Conservation (phyloP, 2,888 invertebrate genomes). For the Parnassius glacialis region DNA sequence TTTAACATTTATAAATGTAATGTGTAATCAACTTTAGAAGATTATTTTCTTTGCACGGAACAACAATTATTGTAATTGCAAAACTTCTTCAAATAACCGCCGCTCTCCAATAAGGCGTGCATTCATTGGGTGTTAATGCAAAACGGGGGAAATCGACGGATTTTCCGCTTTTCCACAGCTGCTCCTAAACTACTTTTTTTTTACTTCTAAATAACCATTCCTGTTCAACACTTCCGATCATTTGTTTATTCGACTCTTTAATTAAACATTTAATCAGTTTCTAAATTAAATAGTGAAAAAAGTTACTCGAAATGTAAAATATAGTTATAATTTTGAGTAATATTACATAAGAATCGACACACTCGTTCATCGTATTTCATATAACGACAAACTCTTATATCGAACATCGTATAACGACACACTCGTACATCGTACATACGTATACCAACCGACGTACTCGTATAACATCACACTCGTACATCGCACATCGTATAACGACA, state of each 20-base stretch:
- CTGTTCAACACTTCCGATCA: conserved; percentile 15
- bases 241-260: conserved; percentile 19
- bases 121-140: conserved; percentile 39
- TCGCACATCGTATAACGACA: too few relatives aligned
- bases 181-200: too few relatives aligned
- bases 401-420: too few relatives aligned
- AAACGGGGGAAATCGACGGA: conserved; percentile 36
- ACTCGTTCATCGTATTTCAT: too few relatives aligned
- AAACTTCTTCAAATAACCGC: conserved; percentile 45
- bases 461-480: too few relatives aligned
- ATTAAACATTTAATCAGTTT: conserved; percentile 19
- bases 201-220: conserved; percentile 8
- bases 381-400: too few relatives aligned
- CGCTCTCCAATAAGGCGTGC: conserved; percentile 41
- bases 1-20: neutral
- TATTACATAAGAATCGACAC: too few relatives aligned
- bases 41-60: conserved; percentile 8
- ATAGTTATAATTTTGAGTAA: too few relatives aligned
- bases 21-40: neutral
- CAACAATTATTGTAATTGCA: conserved; percentile 62
- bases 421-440: too few relatives aligned
- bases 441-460: too few relatives aligned
- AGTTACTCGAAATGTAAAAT: too few relatives aligned
- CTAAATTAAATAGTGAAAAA: too few relatives aligned
- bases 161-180: conserved; percentile 25